Evolutionary conservation across 2,888 invertebrate species (phyloP).

Genomic region (Sinodicranocentrus sp.): DNA sequence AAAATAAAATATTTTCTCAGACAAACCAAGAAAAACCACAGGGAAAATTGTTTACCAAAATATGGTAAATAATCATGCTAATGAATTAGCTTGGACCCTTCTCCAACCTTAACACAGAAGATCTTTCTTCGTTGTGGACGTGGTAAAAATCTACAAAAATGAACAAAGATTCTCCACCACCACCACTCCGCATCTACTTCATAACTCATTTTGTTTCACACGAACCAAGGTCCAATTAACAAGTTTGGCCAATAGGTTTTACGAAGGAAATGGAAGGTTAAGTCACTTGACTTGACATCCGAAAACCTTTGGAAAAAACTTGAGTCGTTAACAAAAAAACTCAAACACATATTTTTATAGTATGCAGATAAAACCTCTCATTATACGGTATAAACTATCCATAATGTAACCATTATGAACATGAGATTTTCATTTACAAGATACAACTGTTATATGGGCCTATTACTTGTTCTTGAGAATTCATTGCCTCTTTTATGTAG

Average conservation of each 20-base stretch:
- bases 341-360: neutral
- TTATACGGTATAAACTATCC: neutral
- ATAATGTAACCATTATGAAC: conserved; percentile 19
- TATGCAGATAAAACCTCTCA: neutral
- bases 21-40: neutral
- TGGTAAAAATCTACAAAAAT: too few relatives aligned
- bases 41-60: conserved; percentile 41
- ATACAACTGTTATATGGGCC: too few relatives aligned
- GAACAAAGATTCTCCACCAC: neutral
- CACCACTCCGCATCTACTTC: neutral
- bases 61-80: conserved; percentile 17
- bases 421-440: conserved; percentile 46
- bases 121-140: conserved; percentile 8
- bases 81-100: conserved; percentile 35
- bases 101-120: conserved; percentile 13
- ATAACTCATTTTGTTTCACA: conserved; percentile 34
- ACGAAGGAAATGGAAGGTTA: conserved; percentile 65
- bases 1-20: conserved; percentile 3
- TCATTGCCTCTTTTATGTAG: conserved; percentile 30
- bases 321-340: conserved; percentile 27
- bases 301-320: conserved; percentile 50
- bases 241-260: conserved; percentile 34
- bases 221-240: conserved; percentile 49
- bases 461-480: too few relatives aligned
- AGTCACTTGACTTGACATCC: conserved; percentile 61